Evolutionary conservation across 2,113 vertebrate genomes (phyloP), one percentile per base, ranked within the genome.

Genomic region (Corydoras maculifer): DNA sequence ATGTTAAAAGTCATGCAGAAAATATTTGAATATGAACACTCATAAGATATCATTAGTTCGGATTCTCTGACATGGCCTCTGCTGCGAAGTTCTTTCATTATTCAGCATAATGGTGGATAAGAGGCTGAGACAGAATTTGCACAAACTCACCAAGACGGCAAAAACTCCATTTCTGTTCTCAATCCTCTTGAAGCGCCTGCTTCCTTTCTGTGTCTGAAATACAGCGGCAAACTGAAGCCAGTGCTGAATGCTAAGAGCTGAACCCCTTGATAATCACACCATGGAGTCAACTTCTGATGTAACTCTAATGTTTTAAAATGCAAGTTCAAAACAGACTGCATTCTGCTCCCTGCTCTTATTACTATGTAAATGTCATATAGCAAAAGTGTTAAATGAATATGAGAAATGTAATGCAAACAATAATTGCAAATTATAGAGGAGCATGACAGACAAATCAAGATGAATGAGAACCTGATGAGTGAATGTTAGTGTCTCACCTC

Each of bases 171-270:
- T 92, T 89, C 89, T 91, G 88, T 91, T 90, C 80, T 92, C 91
- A 88, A 92, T 91, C 89, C 91, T 91, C 89, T 91, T 92, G 89
- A 92, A 92, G 79, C 91, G 86, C 86, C 88, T 89, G 88, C 91
- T 92, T 55, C 91, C 91, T 87, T 92, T 92, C 86, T 92, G 91
- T 84, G 91, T 92, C 91, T 92, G 90, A 82, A 92, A 91, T 80
- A 89, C 80, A 91, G 82, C 71, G 82, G 62, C 79, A 88, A 62
- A 88, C 86, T 86, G 82, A 90, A 75, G 84, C 85, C 82, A 81
- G 77, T 60, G 78, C 77, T 82, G 1, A 9, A 30, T 49, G 69
- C 73, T 76, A 79, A 77, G 65, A 32, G 69, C 80, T 65, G 9
- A 54, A 25, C 31, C 61, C 14, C 18, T 35, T 50, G 70, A 13